Base-by-base conservation (phyloP, 2,888 invertebrate genomes). In the Amaurobius ferox region DNA sequence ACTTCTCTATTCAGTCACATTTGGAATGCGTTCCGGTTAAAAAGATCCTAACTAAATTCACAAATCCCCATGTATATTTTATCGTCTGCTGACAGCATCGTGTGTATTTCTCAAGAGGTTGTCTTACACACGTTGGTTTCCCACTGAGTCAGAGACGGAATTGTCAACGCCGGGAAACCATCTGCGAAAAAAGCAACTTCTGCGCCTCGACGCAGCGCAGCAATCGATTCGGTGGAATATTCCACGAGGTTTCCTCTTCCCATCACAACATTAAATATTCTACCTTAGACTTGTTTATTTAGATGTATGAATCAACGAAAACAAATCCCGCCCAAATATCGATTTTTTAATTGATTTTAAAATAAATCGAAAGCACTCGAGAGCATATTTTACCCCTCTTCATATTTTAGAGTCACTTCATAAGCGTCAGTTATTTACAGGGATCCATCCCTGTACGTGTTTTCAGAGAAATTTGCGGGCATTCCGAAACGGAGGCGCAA, bases 231-330 rank as follows among this genome's bases (percentile, higher is more conserved):
- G 29, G 44, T 23, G 55, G 72, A 72, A 39, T 77, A 66, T 77
- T 71, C 77, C 77, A 72, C 77, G 77, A 64, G 83, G 72, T 85
- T 55, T 55, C 55, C 55, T 35, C 64, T 72, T n/a, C 70, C 66
- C 77, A 39, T 40, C 55, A 70, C 30, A 76, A 83, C 74, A 80
- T 74, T 74, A 80, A 80, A 74, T 68, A 74, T 80, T 79, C 55
- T 32, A 29, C 23, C 44, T 7, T 2, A 16, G 6, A 55, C 23
- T 23, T 23, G 3, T 23, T 55, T 23, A 3, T 5, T 23, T n/a
- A 19, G 23, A 23, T 55, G 44, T 55, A 16, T 3, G 11, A 55
- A 55, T 44, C 23, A 55, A 11, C 44, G 16, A 44, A 44, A 44
- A 44, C 2, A 44, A 44, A 44, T 16, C 44, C 16, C 44, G 16